Evolutionary conservation across 2,113 vertebrate genomes (phyloP), one percentile per base, ranked within the genome.

Genomic region (Hemichromis elongatus): DNA sequence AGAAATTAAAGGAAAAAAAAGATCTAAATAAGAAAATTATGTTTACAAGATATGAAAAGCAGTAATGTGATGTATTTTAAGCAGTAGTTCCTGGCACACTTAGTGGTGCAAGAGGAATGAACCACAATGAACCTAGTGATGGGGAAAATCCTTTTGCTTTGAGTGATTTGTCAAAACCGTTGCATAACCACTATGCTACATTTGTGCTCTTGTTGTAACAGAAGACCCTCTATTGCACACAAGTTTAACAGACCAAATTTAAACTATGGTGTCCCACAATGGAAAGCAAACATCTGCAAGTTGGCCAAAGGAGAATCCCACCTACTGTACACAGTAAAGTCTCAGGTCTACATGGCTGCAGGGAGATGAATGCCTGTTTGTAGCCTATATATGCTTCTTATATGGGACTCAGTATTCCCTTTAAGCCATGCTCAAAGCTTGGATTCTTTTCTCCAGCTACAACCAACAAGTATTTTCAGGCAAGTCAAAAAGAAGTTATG

Each of bases 191-290:
- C 88, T 16, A 30, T 8, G 89, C 80, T 85, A 26, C 70, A 78
- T 89, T 86, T 84, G 63, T 79, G 56, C 92, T 88, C 81, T 82
- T 83, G 88, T 87, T 89, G 80, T 81, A 77, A 93, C 84, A 93
- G 89, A 91, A 89, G 91, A 75, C 10, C 42, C 73, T 85, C 86
- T 93, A 80, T 91, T 90, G 91, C 83, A 85, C 85, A 83, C 54
- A 24, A 78, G 79, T 79, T 81, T 42, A 85, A 81, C 85, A 84
- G 85, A 85, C 90, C 89, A 92, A 88, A 91, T 92, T 88, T 90
- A 92, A 93, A 91, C 85, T 56, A 79, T 82, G 91, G 93, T 84
- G 66, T 88, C 88, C 92, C 93, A 90, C 91, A 92, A 83, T 81
- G 91, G 81, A 91, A 90, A 92, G 89, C 86, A 94, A 94, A 93